phyloP scores from a whole-genome alignment of 2,888 invertebrate species.

The Lasioglossum lativentre region DNA sequence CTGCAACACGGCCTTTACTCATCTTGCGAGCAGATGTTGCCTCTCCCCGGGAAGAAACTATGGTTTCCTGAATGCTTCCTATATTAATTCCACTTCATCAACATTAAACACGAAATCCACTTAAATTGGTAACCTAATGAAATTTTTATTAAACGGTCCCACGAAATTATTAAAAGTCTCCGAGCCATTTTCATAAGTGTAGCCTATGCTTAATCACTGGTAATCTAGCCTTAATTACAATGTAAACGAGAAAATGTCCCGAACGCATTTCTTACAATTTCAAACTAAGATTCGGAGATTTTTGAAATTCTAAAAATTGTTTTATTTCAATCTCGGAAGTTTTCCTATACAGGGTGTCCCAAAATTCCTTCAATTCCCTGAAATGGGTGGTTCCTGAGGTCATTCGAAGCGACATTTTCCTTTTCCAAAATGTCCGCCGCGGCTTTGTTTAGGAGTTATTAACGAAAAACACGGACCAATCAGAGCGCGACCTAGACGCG shows the following conservation, averaged over 20 bases:
- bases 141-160: background rate
- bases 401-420: too few species aligned
- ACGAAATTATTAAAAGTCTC: background rate
- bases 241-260: too few species aligned
- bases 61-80: background rate
- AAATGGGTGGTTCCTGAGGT: too few species aligned
- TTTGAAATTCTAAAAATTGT: too few species aligned
- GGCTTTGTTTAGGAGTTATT: too few species aligned
- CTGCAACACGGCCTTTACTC: background rate
- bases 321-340: background rate
- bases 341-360: too few species aligned
- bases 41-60: background rate
- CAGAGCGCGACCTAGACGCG: too few species aligned
- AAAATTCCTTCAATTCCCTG: too few species aligned
- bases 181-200: background rate
- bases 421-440: too few species aligned
- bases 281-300: too few species aligned
- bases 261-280: background rate
- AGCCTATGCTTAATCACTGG: background rate
- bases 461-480: too few species aligned
- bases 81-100: conserved; percentile 2
- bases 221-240: background rate
- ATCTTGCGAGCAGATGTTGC: background rate
- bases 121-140: background rate
- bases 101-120: background rate